Base-by-base conservation (phyloP, 1,140 invertebrate genomes). In the Dendrolimus punctatus region DNA sequence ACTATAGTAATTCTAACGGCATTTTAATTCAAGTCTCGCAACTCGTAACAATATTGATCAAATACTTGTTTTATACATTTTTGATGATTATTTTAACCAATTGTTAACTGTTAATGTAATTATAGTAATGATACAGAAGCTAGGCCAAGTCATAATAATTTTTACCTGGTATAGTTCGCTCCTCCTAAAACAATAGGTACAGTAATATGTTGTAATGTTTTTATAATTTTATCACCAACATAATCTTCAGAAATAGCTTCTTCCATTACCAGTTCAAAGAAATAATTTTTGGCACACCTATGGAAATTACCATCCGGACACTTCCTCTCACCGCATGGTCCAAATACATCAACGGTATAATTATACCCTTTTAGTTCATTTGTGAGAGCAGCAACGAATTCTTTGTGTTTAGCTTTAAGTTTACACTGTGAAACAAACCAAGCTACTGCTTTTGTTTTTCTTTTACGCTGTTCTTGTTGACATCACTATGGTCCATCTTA, bases 171-270 rank as follows among this genome's bases (percentile, higher is more conserved):
- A 60, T 81, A 80, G 62, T 81, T 55, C 6, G 66, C 66, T 8
- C 77, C 77, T n/a, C 89, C 88, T 40, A 86, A 71, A 43, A 90
- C 85, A 40, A 90, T 81, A 10, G 89, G 89, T 51, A 90, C 73
- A 6, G 83, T 62, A 10, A 86, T 57, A 58, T 87, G 72, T 53
- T 66, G 72, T 57, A 90, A 67, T 4, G 85, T 73, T 54, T 64
- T 71, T 62, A 85, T 92, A 55, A 93, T 78, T 62, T 89, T 90
- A 53, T 92, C 91, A 4, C 90, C 91, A n/a, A 91, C 82, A 69
- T 91, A 92, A 70, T 91, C 91, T 53, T 80, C 74, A 60, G 82
- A 76, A n/a, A 87, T 67, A 0, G 68, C 56, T 45, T 84, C 73
- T 67, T 84, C 80, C 9, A 79, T 41, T 6, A 76, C 59, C 36